Percentiles rank a stretch among this genome's conserved stretches.
phyloP scores from a whole-genome alignment of 2,797 vertebrate species.

The Sebastes wilsoni region DNA sequence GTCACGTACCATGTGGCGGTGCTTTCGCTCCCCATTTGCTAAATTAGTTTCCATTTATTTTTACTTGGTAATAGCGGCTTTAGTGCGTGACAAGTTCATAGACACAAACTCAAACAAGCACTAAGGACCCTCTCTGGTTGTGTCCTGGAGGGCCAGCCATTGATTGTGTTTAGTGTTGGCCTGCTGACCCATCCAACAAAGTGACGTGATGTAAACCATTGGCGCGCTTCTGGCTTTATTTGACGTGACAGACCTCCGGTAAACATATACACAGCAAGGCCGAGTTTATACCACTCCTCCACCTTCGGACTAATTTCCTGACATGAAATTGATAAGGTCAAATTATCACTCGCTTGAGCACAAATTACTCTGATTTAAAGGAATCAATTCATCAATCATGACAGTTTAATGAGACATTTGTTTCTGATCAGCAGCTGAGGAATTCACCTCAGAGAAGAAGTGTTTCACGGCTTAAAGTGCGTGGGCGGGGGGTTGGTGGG shows the following conservation, averaged over 20 bases:
- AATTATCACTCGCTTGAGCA: slow-evolving; percentile 27
- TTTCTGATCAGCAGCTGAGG: slow-evolving; percentile 44
- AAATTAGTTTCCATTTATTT: slow-evolving; percentile 84
- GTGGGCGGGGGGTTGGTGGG: fast-evolving
- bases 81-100: slow-evolving; percentile 69
- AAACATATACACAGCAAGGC: slow-evolving; percentile 46
- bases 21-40: slow-evolving; percentile 61
- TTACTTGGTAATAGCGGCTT: slow-evolving; percentile 73
- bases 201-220: slow-evolving; percentile 73
- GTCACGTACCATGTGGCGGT: slow-evolving; percentile 77
- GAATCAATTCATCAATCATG: slow-evolving; percentile 63
- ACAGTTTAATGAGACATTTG: slow-evolving; percentile 57
- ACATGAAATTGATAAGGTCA: slow-evolving; percentile 55
- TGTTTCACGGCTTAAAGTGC: not conserved
- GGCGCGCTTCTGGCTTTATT: slow-evolving; percentile 59
- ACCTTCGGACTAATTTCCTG: slow-evolving; percentile 30
- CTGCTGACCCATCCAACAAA: slow-evolving; percentile 67
- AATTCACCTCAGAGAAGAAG: slow-evolving; percentile 35
- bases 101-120: slow-evolving; percentile 61
- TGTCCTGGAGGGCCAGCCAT: slow-evolving; percentile 53
- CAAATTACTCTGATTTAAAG: slow-evolving; percentile 42
- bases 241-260: slow-evolving; percentile 66
- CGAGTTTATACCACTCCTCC: slow-evolving; percentile 19
- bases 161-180: slow-evolving; percentile 77
- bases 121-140: slow-evolving; percentile 30